These are phyloP conservation scores for Petrocephalus zakoni DNA, from an alignment of 2,113 vertebrate genomes.

Conservation along the genomic window DNA sequence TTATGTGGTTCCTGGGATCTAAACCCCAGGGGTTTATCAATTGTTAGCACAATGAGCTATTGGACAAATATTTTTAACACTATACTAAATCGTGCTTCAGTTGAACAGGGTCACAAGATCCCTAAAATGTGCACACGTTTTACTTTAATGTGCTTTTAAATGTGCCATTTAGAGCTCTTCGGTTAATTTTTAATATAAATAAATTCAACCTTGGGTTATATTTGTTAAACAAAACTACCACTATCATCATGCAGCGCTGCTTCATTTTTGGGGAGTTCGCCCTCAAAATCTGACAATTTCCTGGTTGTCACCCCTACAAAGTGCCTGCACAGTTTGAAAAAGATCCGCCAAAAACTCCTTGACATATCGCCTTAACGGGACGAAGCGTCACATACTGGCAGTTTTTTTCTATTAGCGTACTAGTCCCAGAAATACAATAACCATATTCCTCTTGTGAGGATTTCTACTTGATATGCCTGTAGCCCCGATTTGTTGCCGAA, in stretches of 20 bases:
- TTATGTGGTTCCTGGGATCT: neutral
- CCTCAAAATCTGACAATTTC: neutral
- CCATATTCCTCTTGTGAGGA: no score
- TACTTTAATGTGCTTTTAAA: neutral
- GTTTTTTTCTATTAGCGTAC: no score
- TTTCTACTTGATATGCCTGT: no score
- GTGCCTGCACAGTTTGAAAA: neutral
- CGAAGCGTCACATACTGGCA: no score
- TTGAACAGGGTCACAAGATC: neutral
- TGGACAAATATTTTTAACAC: neutral
- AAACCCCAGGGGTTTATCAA: neutral
- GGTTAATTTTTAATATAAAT: neutral
- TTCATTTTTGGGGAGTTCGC: neutral
- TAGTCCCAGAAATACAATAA: no score
- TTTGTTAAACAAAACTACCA: neutral
- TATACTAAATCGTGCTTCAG: neutral
- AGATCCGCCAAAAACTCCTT: neutral
- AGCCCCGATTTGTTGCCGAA: neutral
- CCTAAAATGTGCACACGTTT: neutral
- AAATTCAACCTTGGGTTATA: neutral
- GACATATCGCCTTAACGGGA: neutral
- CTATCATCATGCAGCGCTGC: neutral
- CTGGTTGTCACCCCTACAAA: neutral
- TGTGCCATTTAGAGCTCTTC: neutral
- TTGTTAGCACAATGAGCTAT: neutral